Conservation (phyloP, 2,113 vertebrate species). For the Nestor notabilis region DNA sequence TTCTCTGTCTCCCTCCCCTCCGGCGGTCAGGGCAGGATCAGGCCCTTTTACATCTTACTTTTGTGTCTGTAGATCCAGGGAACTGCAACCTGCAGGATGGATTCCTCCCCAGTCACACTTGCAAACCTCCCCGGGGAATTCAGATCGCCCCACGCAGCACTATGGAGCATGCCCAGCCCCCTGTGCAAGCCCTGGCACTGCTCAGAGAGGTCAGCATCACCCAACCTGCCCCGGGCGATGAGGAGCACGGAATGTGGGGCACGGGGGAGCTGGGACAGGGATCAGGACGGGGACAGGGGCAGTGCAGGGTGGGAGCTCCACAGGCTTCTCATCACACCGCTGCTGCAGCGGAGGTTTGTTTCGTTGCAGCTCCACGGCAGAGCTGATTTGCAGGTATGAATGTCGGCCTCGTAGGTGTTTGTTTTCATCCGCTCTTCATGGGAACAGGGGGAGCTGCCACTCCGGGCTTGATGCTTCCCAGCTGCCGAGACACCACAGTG, state of each 20-base stretch:
- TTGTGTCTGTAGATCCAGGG: neutral
- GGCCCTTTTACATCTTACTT: neutral
- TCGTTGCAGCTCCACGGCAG: neutral
- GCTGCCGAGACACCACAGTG: accelerated
- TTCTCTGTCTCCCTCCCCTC: neutral
- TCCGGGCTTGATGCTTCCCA: neutral
- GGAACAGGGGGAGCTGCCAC: neutral
- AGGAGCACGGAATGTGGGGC: accelerated
- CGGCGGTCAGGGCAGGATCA: neutral
- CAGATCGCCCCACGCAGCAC: accelerated
- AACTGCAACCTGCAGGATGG: neutral
- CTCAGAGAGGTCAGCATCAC: neutral
- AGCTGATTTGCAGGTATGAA: constrained; percentile 18
- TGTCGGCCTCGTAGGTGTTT: neutral
- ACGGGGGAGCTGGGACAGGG: accelerated
- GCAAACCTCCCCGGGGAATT: neutral
- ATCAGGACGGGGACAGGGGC: neutral
- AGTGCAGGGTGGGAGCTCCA: accelerated
- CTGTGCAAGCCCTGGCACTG: neutral
- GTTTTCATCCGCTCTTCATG: neutral
- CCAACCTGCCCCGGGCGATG: accelerated
- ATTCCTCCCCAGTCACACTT: neutral
- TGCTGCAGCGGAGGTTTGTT: neutral
- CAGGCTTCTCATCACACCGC: neutral
- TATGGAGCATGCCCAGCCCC: accelerated